Conservation (phyloP, 2,888 invertebrate species). For the Cheilosia vernalis region DNA sequence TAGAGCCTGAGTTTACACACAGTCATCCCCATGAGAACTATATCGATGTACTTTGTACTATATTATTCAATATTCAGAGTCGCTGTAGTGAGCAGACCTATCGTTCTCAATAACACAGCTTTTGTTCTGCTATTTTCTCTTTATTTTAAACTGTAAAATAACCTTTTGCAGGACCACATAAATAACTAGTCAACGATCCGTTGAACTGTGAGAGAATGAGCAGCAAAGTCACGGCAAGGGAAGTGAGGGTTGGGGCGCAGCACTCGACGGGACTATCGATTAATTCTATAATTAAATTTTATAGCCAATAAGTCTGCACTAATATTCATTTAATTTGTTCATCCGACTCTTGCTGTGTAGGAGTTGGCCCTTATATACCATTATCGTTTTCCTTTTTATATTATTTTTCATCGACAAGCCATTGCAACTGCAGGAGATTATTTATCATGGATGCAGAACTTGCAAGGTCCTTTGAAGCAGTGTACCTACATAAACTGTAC, state of each 20-base stretch:
- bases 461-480: conserved; percentile 2
- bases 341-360: conserved; percentile 8
- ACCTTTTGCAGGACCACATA: conserved; percentile 54
- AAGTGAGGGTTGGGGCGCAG: not conserved
- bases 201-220: conserved; percentile 49
- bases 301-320: conserved; percentile 63
- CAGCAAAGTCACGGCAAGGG: conserved; percentile 1
- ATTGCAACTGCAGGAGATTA: not conserved
- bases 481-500: not conserved
- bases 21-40: not conserved
- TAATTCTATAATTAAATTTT: conserved; percentile 70
- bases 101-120: not conserved
- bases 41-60: conserved; percentile 7
- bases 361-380: not conserved
- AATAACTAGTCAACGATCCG: conserved; percentile 66
- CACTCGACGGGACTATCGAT: conserved; percentile 54
- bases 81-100: conserved; percentile 13
- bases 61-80: not conserved
- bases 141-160: conserved; percentile 59
- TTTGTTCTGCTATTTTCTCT: conserved; percentile 33
- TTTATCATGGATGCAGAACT: not conserved
- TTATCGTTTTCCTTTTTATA: not conserved
- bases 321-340: conserved; percentile 60
- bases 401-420: not conserved
- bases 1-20: conserved; percentile 14